phyloP scores from a whole-genome alignment of 1,140 invertebrate species.

The Zaprionus tsacasi region DNA sequence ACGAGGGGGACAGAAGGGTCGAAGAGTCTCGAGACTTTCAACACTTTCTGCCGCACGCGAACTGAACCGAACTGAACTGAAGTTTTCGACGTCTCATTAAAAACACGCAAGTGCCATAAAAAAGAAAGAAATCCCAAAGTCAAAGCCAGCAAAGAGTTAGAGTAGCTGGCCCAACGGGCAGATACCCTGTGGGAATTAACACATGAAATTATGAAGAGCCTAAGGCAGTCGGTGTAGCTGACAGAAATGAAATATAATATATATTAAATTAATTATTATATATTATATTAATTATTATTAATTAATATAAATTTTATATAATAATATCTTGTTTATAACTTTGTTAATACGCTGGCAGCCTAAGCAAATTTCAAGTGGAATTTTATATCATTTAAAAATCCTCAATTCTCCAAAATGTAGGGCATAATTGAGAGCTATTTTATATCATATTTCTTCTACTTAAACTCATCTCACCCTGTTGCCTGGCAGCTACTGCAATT shows the following conservation, averaged over 20 bases:
- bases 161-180: background rate
- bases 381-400: too few species aligned
- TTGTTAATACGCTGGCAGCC: too few species aligned
- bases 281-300: too few species aligned
- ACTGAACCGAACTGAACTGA: constrained; percentile 59
- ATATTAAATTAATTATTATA: too few species aligned
- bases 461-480: background rate
- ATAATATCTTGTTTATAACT: too few species aligned
- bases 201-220: background rate
- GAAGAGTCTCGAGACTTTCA: constrained; percentile 47
- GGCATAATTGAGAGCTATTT: too few species aligned
- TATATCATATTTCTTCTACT: too few species aligned
- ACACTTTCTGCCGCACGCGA: constrained; percentile 70
- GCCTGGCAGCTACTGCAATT: background rate
- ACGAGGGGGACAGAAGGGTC: constrained; percentile 9
- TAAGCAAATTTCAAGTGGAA: too few species aligned
- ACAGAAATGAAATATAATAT: too few species aligned
- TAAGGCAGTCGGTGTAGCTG: too few species aligned
- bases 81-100: constrained; percentile 59
- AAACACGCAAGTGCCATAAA: constrained; percentile 55
- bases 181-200: background rate
- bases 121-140: constrained; percentile 31
- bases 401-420: too few species aligned
- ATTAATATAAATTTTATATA: too few species aligned
- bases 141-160: constrained; percentile 13